These are phyloP conservation scores for Pangasianodon hypophthalmus DNA, from an alignment of 2,113 vertebrate species.

Conservation along the genomic window DNA sequence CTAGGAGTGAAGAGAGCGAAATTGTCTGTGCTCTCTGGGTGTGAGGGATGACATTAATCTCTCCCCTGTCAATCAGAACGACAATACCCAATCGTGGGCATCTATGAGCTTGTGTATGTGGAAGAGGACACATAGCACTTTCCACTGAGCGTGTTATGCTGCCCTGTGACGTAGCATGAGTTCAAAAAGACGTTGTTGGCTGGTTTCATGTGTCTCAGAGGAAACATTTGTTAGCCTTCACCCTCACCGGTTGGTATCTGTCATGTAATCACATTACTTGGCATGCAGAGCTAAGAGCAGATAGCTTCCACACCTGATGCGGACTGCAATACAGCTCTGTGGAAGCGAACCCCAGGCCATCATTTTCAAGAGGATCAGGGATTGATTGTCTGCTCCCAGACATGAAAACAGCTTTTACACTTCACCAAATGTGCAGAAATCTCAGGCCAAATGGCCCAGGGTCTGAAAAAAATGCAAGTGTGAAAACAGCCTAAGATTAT, in stretches of 20 bases:
- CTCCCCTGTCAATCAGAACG: not conserved
- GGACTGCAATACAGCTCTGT: not conserved
- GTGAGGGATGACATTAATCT: not conserved
- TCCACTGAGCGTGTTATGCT: not conserved
- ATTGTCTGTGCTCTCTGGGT: not conserved
- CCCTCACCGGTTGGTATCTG: not conserved
- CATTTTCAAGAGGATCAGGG: not conserved
- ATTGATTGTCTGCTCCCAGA: not conserved
- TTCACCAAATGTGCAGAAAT: not conserved
- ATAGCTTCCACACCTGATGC: not conserved
- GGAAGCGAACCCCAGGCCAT: not conserved
- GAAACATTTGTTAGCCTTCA: slow-evolving; percentile 11
- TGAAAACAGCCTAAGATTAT: not conserved
- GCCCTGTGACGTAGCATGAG: not conserved
- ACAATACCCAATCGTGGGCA: not conserved
- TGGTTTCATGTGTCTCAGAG: not conserved
- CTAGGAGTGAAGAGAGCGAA: not conserved
- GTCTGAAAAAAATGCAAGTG: not conserved
- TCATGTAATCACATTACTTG: slow-evolving; percentile 2
- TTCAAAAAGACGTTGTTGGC: not conserved
- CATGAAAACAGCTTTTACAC: not conserved
- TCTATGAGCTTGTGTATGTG: not conserved
- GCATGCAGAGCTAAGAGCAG: not conserved
- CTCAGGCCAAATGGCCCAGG: not conserved
- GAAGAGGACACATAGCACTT: not conserved